Evolutionary conservation across 2,888 invertebrate species (phyloP).

Genomic region (Phalera bucephala): DNA sequence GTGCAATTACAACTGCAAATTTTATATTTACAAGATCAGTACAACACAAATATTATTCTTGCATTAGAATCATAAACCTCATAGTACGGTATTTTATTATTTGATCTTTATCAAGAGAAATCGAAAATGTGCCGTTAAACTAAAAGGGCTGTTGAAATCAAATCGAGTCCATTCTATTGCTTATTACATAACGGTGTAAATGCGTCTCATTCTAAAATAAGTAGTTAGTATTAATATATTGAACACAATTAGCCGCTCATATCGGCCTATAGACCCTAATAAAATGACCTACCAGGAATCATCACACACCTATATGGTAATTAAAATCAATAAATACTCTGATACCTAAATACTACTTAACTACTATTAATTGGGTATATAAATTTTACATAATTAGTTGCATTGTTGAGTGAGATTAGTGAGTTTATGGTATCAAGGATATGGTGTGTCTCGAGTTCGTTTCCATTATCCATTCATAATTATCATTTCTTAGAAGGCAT

Average conservation of each 20-base stretch:
- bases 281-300: slow-evolving; percentile 40
- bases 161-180: no score
- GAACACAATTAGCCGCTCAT: slow-evolving; percentile 28
- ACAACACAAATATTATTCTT: no score
- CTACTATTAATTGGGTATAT: background rate
- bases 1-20: no score
- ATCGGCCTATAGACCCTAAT: slow-evolving; percentile 13
- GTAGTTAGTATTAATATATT: slow-evolving; percentile 42
- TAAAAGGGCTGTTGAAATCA: no score
- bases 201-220: slow-evolving; percentile 18
- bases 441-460: no score
- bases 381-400: background rate
- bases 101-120: background rate
- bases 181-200: slow-evolving; percentile 30
- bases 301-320: slow-evolving; percentile 36
- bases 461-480: no score
- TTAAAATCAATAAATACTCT: slow-evolving; percentile 31
- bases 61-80: background rate
- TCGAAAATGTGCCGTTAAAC: no score
- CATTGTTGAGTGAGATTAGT: no score
- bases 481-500: no score
- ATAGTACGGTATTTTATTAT: background rate
- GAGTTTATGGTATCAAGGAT: no score
- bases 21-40: no score
- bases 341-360: background rate